These are phyloP conservation scores for Caenorhabditis doughertyi DNA, from an alignment of 2,888 invertebrate genomes.

Conservation along the genomic window DNA sequence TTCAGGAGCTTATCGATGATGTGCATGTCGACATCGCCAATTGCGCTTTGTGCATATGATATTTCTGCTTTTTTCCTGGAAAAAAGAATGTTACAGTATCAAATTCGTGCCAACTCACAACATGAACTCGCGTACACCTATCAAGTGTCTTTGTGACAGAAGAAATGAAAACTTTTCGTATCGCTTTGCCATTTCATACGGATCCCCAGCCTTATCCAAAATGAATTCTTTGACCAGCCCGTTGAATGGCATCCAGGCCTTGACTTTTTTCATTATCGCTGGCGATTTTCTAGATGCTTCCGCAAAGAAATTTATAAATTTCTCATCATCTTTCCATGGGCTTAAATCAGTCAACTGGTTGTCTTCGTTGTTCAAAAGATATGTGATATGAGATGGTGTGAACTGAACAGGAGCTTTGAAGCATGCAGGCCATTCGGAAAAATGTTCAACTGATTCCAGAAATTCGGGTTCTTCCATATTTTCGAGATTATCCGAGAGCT, in stretches of 20 bases:
- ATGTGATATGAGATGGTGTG: not conserved
- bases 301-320: not conserved
- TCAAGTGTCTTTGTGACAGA: slow-evolving; percentile 22
- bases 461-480: not conserved
- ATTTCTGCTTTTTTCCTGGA: not conserved
- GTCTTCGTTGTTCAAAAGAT: slow-evolving; percentile 4
- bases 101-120: slow-evolving; percentile 9
- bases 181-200: slow-evolving; percentile 27
- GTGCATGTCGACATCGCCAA: slow-evolving; percentile 2
- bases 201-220: slow-evolving; percentile 1
- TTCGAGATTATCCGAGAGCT: not conserved
- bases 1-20: slow-evolving; percentile 10
- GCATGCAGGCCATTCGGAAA: slow-evolving; percentile 27
- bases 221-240: slow-evolving; percentile 15
- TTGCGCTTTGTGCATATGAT: not conserved
- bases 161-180: slow-evolving; percentile 25
- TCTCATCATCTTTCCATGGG: not conserved
- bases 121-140: slow-evolving; percentile 8
- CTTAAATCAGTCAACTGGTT: slow-evolving; percentile 23
- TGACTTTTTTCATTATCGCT: not conserved
- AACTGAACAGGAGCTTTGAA: slow-evolving; percentile 2
- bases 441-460: slow-evolving; percentile 6
- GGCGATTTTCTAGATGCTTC: not conserved
- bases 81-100: too few species aligned
- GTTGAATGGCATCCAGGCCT: slow-evolving; percentile 30